Evolutionary conservation across 2,888 invertebrate species (phyloP).

Genomic region (Busseola fusca): DNA sequence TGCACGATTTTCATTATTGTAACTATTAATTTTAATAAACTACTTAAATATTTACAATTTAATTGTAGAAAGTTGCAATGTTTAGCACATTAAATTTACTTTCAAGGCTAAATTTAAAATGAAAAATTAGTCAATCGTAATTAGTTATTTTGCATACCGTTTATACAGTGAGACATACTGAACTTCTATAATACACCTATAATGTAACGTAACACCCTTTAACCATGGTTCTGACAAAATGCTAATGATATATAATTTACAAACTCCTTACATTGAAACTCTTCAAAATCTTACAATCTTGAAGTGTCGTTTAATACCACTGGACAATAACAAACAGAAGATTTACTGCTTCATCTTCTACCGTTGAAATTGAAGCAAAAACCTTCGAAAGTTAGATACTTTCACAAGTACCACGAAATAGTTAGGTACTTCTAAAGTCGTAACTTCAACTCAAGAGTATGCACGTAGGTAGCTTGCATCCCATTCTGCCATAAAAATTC

Average conservation of each 20-base stretch:
- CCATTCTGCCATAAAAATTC: background rate
- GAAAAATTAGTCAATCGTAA: no score
- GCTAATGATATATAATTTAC: constrained; percentile 14
- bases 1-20: no score
- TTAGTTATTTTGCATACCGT: no score
- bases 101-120: no score
- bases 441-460: background rate
- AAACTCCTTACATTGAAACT: constrained; percentile 30
- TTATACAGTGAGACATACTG: no score
- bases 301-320: constrained; percentile 15
- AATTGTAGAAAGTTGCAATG: no score
- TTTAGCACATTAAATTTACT: no score
- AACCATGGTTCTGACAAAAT: no score
- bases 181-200: no score
- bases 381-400: background rate
- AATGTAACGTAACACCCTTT: no score
- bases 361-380: background rate
- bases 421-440: background rate
- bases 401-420: background rate
- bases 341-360: background rate
- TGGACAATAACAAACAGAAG: constrained; percentile 25
- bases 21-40: no score
- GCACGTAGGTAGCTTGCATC: background rate
- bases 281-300: constrained; percentile 25
- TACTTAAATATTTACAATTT: no score